phyloP scores from a whole-genome alignment of 2,888 invertebrate species.

The Axea sp. region DNA sequence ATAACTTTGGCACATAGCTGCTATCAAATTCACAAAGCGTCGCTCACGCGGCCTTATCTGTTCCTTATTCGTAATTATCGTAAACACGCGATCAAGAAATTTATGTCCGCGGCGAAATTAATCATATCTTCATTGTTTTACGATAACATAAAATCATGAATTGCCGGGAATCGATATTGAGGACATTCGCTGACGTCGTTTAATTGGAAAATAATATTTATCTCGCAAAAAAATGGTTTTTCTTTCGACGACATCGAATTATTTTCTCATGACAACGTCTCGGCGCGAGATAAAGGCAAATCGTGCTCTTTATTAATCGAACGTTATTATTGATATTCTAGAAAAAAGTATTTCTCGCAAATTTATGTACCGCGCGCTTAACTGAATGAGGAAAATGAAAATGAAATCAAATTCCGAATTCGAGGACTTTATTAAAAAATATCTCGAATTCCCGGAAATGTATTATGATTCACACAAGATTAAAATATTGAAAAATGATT shows the following conservation, averaged over 20 bases:
- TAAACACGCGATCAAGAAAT: conserved; percentile 6
- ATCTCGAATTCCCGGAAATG: no score
- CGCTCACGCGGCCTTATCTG: neutral
- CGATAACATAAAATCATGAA: neutral
- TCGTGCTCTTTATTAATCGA: no score
- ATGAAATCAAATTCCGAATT: no score
- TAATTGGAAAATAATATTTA: conserved; percentile 4
- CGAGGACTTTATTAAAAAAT: no score
- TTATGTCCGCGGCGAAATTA: conserved; percentile 9
- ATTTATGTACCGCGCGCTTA: no score
- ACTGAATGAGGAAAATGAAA: no score
- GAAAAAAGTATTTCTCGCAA: no score
- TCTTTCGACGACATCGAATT: neutral
- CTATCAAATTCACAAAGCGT: neutral
- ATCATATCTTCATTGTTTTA: conserved; percentile 15
- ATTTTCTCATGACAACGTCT: neutral
- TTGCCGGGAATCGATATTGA: conserved; percentile 11
- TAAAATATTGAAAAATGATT: no score
- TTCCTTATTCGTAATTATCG: conserved; percentile 11
- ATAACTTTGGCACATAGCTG: conserved; percentile 1
- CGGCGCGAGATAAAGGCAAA: no score
- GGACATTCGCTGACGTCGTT: neutral
- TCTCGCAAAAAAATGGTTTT: neutral
- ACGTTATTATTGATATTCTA: no score
- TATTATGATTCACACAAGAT: no score